Conservation (phyloP, 1,140 invertebrate genomes). For the Drosophila kikkawai region DNA sequence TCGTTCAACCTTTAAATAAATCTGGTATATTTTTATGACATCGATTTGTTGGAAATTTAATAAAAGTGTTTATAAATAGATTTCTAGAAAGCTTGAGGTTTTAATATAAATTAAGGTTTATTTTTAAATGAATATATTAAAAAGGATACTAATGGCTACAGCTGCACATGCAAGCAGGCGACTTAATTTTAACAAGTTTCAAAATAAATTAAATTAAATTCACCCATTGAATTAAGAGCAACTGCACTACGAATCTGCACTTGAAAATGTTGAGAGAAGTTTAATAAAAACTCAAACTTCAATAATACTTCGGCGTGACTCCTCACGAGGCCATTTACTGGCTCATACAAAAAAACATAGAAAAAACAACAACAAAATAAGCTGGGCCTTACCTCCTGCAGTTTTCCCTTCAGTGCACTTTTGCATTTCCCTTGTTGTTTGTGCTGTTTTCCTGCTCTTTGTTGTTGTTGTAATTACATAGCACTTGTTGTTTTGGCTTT, state of each 20-base stretch:
- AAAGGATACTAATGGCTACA: not conserved
- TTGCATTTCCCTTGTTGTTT: constrained; percentile 40
- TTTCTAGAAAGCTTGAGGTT: no score
- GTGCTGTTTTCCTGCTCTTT: constrained; percentile 24
- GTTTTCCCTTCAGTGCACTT: constrained; percentile 24
- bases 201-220: not conserved
- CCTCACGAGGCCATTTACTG: constrained; percentile 26
- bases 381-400: constrained; percentile 8
- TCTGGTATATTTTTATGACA: not conserved
- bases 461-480: constrained; percentile 64
- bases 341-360: not conserved
- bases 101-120: not conserved
- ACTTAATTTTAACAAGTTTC: not conserved
- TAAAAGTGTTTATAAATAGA: not conserved
- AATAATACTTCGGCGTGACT: constrained; percentile 11
- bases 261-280: not conserved
- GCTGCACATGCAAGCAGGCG: not conserved
- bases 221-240: not conserved
- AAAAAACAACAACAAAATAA: constrained; percentile 18
- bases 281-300: constrained; percentile 5
- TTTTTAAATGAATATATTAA: not conserved
- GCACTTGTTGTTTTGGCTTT: constrained; percentile 76
- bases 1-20: not conserved
- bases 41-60: not conserved
- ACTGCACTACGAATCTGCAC: not conserved